phyloP scores from a whole-genome alignment of 2,888 invertebrate species.

The Drosophila phalerata region DNA sequence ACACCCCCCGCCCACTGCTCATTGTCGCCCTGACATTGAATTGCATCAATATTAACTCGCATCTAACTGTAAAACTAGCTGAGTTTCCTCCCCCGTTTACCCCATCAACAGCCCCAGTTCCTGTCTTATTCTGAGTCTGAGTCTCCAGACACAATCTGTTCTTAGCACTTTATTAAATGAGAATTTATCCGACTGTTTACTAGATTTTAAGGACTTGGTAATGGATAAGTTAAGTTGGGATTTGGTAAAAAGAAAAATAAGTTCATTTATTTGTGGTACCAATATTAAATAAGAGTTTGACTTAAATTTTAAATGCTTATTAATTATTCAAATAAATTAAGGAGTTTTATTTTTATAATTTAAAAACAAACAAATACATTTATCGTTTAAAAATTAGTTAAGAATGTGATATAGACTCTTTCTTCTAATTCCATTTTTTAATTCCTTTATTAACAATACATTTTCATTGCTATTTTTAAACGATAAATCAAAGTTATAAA shows the following conservation, averaged over 20 bases:
- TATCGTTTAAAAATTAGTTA: too few species aligned
- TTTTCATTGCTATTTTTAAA: too few species aligned
- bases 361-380: too few species aligned
- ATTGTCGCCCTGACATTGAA: conserved; percentile 67
- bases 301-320: too few species aligned
- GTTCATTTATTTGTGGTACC: neutral
- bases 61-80: conserved; percentile 54
- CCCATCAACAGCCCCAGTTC: conserved; percentile 7
- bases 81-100: conserved; percentile 10
- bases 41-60: conserved; percentile 49
- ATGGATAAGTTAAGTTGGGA: neutral
- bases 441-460: neutral
- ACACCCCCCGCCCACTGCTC: neutral
- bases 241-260: neutral
- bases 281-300: too few species aligned
- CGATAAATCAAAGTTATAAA: neutral
- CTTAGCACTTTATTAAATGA: conserved; percentile 42
- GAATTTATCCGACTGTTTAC: conserved; percentile 39
- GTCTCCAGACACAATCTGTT: conserved; percentile 12
- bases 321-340: too few species aligned
- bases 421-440: neutral
- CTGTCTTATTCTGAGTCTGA: conserved; percentile 3
- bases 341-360: too few species aligned
- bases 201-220: too few species aligned
- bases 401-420: neutral